phyloP scores from a whole-genome alignment of 2,888 invertebrate species.

The Athrips mouffetella region DNA sequence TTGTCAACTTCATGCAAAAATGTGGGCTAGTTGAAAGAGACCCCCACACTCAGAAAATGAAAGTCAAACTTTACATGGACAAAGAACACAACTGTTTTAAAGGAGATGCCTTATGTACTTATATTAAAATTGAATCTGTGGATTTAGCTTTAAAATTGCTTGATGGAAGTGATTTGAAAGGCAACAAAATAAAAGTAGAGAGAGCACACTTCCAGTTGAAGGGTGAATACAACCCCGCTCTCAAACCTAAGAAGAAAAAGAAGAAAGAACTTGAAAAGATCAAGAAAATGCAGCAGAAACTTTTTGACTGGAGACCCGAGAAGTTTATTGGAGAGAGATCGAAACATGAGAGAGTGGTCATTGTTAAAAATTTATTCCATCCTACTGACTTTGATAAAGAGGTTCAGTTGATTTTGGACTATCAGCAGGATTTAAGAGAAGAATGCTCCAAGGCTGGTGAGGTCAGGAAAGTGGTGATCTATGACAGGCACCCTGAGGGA shows the following conservation, averaged over 20 bases:
- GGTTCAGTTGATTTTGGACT: slow-evolving; percentile 91
- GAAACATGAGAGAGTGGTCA: slow-evolving; percentile 93
- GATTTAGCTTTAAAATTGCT: slow-evolving; percentile 93
- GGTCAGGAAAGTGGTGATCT: slow-evolving; percentile 93
- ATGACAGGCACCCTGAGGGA: slow-evolving; percentile 96
- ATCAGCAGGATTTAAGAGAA: slow-evolving; percentile 92
- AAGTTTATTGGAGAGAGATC: slow-evolving; percentile 90
- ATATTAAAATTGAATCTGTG: slow-evolving; percentile 97
- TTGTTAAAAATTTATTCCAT: slow-evolving; percentile 95
- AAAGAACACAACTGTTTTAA: slow-evolving; percentile 88
- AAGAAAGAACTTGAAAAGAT: slow-evolving; percentile 94
- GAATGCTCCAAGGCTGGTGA: slow-evolving; percentile 95
- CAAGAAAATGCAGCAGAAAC: slow-evolving; percentile 94
- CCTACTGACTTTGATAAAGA: slow-evolving; percentile 93
- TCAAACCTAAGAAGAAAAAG: slow-evolving; percentile 93
- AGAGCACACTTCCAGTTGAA: slow-evolving; percentile 96
- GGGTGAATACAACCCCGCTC: slow-evolving; percentile 93
- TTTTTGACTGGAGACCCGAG: slow-evolving; percentile 98
- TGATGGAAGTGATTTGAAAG: slow-evolving; percentile 90
- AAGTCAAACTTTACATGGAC: slow-evolving; percentile 94
- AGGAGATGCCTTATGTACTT: slow-evolving; percentile 97
- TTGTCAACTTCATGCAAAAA: slow-evolving; percentile 95
- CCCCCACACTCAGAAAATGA: slow-evolving; percentile 86
- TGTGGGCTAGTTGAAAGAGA: slow-evolving; percentile 97
- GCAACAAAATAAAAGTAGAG: slow-evolving; percentile 91